These are phyloP conservation scores for Oryzias celebensis DNA, from an alignment of 2,113 vertebrate genomes.

Conservation along the genomic window DNA sequence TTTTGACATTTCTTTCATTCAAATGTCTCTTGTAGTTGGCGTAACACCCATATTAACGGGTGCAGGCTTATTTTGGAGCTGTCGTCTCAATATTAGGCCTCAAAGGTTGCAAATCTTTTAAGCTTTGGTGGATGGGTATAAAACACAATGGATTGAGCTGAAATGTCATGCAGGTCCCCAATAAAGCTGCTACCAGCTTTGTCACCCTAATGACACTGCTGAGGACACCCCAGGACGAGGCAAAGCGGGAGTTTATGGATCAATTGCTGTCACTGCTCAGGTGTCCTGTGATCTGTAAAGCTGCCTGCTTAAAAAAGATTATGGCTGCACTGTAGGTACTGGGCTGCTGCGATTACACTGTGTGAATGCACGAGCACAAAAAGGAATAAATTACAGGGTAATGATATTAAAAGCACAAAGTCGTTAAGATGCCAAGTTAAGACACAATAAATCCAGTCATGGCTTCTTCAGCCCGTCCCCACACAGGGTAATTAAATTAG, in stretches of 20 bases:
- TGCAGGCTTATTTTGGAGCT: too few species aligned
- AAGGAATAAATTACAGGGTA: conserved; percentile 97
- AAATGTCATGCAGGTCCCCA: conserved; percentile 8
- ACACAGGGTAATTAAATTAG: conserved; percentile 99
- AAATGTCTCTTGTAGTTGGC: too few species aligned
- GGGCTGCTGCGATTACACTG: conserved; percentile 30
- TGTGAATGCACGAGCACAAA: conserved; percentile 49
- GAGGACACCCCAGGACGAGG: conserved; percentile 27
- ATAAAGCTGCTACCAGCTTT: conserved; percentile 17
- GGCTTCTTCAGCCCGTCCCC: conserved; percentile 94
- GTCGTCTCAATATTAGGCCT: too few species aligned
- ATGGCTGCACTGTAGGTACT: conserved; percentile 52
- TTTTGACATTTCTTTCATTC: too few species aligned
- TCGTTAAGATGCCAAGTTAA: conserved; percentile 99
- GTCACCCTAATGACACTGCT: conserved; percentile 44
- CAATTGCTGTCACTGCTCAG: conserved; percentile 63
- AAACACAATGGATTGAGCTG: background rate
- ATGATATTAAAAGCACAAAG: conserved; percentile 99
- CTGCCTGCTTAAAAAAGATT: conserved; percentile 62
- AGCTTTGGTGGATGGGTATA: background rate
- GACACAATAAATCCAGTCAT: conserved; percentile 96
- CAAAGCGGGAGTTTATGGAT: conserved; percentile 63
- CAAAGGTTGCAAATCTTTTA: too few species aligned
- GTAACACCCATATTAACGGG: too few species aligned
- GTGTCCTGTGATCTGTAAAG: conserved; percentile 59